Base-by-base conservation (phyloP, 2,888 invertebrate genomes). In the Oscheius sp. region DNA sequence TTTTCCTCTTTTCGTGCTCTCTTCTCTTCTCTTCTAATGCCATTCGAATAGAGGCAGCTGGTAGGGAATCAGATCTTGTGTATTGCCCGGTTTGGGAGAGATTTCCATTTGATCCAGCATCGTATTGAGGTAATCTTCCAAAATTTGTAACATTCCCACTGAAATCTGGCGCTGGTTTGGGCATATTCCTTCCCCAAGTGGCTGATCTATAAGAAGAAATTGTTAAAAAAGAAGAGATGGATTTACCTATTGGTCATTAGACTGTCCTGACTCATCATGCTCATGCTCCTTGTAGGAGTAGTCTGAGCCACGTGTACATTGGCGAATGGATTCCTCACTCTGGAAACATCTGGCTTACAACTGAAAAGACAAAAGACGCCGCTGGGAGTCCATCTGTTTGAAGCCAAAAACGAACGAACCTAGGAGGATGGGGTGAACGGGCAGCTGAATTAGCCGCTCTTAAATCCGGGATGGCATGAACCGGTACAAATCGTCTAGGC, bases 21-120 rank as follows among this genome's bases (percentile, higher is more conserved):
- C 85, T 69, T 39, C 84, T 66, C 66, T 84, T 84, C 67, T 85
- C 84, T 66, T 84, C 84, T 61, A 86, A 74, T 1, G 80, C 82
- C 66, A 86, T 57, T 29, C 84, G 73, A 27, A 86, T 78, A n/a
- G 79, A 79, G 20, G 83, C 79, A n/a, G 74, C 70, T 3, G 78
- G 76, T 57, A 76, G 31, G 15, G 76, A 76, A 63, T 76, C 78
- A 27, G 66, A 69, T 25, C 73, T 48, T 4, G 53, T 58, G 61
- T 73, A 73, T 33, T 65, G 55, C 23, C n/a, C 64, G 8, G 55
- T 46, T 42, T 48, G 61, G 20, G 63, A 63, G 12, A 70, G 37
- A 39, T 70, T 70, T 20, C 70, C 70, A 48, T 58, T 66, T 17
- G 70, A 70, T 15, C 70, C 70, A 6, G 52, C 37, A n/a, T 68